phyloP scores from a whole-genome alignment of 2,113 vertebrate species.

The Oncorhynchus clarkii region DNA sequence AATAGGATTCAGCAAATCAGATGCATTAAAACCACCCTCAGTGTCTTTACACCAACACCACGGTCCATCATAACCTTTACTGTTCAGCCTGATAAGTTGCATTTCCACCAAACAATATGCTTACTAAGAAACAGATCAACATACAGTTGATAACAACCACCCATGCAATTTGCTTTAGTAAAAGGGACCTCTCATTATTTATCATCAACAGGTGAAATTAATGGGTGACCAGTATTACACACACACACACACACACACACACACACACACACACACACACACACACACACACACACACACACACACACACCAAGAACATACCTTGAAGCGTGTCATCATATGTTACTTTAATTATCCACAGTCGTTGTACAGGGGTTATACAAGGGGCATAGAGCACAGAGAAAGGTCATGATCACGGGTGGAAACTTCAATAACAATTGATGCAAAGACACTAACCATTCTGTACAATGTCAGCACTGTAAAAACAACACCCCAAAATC shows the following conservation, averaged over 20 bases:
- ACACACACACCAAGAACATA: too few species aligned
- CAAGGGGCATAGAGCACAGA: not conserved
- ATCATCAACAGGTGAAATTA: too few species aligned
- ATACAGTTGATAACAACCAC: too few species aligned
- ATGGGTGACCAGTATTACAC: too few species aligned
- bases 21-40: constrained; percentile 5
- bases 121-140: too few species aligned
- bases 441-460: not conserved
- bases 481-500: too few species aligned
- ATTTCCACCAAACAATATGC: too few species aligned
- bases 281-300: too few species aligned
- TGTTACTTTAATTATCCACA: not conserved
- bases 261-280: too few species aligned
- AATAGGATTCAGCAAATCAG: constrained; percentile 38
- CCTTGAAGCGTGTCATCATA: not conserved
- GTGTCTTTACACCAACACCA: not conserved
- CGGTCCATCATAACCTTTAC: not conserved
- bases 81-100: not conserved
- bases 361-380: not conserved
- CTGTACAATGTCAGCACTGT: not conserved
- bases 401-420: not conserved
- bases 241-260: too few species aligned
- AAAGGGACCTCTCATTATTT: too few species aligned
- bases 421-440: not conserved
- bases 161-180: too few species aligned